phyloP scores from a whole-genome alignment of 2,888 invertebrate species.

The Sturmia bella region DNA sequence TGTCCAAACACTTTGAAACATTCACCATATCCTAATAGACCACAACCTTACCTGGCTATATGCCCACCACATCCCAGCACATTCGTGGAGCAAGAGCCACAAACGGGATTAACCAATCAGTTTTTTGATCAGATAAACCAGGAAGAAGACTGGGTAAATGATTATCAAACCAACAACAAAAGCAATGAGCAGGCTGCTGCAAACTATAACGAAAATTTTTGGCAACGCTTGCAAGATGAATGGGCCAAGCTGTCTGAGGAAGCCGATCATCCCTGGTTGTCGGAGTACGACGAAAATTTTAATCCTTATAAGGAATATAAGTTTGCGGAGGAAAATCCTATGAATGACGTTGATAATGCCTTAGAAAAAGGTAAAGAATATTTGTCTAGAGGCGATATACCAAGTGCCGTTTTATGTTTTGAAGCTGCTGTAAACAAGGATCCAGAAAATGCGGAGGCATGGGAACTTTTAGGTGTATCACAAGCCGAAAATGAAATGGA shows the following conservation, averaged over 20 bases:
- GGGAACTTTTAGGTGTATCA: conserved; percentile 93
- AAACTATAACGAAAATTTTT: conserved; percentile 84
- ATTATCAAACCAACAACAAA: conserved; percentile 84
- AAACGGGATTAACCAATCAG: conserved; percentile 52
- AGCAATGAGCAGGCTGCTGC: conserved; percentile 85
- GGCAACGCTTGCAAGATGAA: conserved; percentile 87
- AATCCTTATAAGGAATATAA: conserved; percentile 84
- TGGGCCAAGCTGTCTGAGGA: conserved; percentile 89
- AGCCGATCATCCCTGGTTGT: conserved; percentile 87
- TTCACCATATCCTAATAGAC: conserved; percentile 63
- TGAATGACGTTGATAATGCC: conserved; percentile 89
- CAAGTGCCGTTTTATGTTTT: conserved; percentile 97
- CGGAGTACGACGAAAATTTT: conserved; percentile 85
- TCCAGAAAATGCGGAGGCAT: conserved; percentile 90
- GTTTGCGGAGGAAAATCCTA: conserved; percentile 90
- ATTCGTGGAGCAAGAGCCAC: conserved; percentile 28
- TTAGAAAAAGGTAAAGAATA: conserved; percentile 93
- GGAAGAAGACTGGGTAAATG: conserved; percentile 80
- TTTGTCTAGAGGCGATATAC: conserved; percentile 93
- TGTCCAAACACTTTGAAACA: conserved; percentile 52
- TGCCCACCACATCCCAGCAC: conserved; percentile 70
- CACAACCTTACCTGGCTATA: conserved; percentile 71
- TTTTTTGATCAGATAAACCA: conserved; percentile 70
- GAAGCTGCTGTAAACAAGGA: conserved; percentile 96
- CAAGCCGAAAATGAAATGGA: conserved; percentile 99